These are phyloP conservation scores for Spermophilus dauricus DNA, from an alignment of 2,113 vertebrate species.

Conservation along the genomic window DNA sequence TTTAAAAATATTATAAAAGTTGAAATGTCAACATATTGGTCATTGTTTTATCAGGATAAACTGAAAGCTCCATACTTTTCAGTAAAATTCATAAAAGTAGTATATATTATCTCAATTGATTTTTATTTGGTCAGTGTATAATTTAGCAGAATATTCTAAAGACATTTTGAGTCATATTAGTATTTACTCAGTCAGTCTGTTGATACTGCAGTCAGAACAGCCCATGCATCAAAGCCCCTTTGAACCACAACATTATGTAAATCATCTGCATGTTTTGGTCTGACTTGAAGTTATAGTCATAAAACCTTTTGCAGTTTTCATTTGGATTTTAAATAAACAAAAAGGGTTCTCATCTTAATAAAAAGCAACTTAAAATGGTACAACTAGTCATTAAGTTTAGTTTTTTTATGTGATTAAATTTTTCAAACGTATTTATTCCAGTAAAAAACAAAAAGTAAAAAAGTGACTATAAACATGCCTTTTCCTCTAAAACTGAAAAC, in stretches of 20 bases:
- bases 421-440: slow-evolving; percentile 52
- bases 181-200: neutral
- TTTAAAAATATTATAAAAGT: neutral
- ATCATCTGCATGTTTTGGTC: neutral
- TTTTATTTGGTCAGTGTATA: slow-evolving; percentile 37
- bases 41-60: slow-evolving; percentile 7
- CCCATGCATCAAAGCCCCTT: slow-evolving; percentile 18
- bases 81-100: slow-evolving; percentile 46
- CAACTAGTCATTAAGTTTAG: neutral
- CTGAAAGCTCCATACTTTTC: slow-evolving; percentile 44
- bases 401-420: neutral
- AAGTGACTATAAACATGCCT: neutral
- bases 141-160: slow-evolving; percentile 55
- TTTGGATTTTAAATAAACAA: slow-evolving; percentile 32
- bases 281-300: slow-evolving; percentile 21
- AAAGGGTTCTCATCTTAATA: slow-evolving; percentile 50
- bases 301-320: slow-evolving; percentile 41
- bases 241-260: slow-evolving; percentile 30
- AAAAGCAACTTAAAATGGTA: neutral
- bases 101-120: slow-evolving; percentile 47
- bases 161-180: slow-evolving; percentile 11
- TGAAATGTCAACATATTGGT: neutral
- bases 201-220: neutral
- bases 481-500: slow-evolving; percentile 60
- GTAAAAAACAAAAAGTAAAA: neutral